phyloP scores from a whole-genome alignment of 2,113 vertebrate species.

The Psettodes erumei region DNA sequence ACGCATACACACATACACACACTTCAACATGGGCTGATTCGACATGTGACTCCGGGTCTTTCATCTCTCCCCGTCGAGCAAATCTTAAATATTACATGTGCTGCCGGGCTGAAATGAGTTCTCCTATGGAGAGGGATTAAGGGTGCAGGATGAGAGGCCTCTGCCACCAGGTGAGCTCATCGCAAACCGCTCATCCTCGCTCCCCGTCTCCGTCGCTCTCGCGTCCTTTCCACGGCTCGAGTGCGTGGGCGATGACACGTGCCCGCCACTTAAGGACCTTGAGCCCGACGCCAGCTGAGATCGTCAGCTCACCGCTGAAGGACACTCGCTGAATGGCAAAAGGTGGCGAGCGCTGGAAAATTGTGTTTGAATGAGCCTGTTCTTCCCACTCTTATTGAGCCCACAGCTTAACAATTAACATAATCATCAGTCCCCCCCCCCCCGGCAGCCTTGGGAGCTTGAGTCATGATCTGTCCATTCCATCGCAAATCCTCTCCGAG shows the following conservation, averaged over 20 bases:
- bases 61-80: conserved; percentile 6
- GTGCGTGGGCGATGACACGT: conserved; percentile 43
- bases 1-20: conserved; percentile 2
- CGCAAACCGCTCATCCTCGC: conserved; percentile 5
- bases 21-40: conserved; percentile 3
- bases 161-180: conserved; percentile 20
- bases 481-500: conserved; percentile 6
- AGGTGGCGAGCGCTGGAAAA: not conserved
- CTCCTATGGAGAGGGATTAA: conserved; percentile 11
- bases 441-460: not conserved
- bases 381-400: not conserved
- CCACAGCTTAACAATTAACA: not conserved
- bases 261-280: not conserved
- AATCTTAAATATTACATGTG: conserved; percentile 32
- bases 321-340: conserved; percentile 14
- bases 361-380: not conserved
- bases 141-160: conserved; percentile 3
- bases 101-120: not conserved
- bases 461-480: conserved; percentile 2
- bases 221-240: conserved; percentile 16
- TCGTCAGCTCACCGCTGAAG: conserved; percentile 4
- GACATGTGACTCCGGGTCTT: not conserved
- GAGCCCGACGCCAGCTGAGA: not conserved
- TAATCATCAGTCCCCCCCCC: not conserved
- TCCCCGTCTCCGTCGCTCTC: not conserved